Conservation (phyloP, 2,113 vertebrate genomes). For the Ardeotis arabs region DNA sequence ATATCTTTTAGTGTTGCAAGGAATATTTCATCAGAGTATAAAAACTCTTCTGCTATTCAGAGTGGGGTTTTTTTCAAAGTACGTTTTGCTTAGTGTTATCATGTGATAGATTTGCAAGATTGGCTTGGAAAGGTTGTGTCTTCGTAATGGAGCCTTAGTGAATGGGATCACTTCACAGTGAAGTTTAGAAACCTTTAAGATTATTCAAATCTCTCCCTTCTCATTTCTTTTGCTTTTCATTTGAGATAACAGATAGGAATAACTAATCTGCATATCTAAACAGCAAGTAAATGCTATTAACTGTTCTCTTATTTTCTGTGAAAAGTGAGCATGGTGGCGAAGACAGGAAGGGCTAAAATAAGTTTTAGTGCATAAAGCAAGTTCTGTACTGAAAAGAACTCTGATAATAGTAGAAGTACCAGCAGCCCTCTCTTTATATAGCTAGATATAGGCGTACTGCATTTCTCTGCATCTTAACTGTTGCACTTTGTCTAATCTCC, state of each 20-base stretch:
- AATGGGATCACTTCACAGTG: background rate
- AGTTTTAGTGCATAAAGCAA: background rate
- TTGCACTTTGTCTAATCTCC: background rate
- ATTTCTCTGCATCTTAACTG: background rate
- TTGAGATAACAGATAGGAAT: background rate
- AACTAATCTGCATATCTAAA: background rate
- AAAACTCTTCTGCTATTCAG: background rate
- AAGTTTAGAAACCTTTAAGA: background rate
- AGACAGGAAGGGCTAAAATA: background rate
- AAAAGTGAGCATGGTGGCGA: background rate
- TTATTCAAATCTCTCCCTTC: background rate
- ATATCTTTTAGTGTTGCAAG: background rate
- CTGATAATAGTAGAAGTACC: background rate
- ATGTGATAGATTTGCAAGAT: fast-evolving
- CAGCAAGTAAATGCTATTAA: background rate
- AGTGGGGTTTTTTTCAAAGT: background rate
- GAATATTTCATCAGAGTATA: background rate
- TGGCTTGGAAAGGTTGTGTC: background rate
- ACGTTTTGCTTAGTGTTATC: background rate
- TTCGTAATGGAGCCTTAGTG: background rate
- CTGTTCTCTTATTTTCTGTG: background rate
- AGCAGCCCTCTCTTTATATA: background rate
- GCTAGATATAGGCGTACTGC: background rate
- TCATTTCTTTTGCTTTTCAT: background rate
- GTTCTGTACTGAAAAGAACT: background rate